phyloP scores from a whole-genome alignment of 2,888 invertebrate species.

The Ypsolopha scabrella region DNA sequence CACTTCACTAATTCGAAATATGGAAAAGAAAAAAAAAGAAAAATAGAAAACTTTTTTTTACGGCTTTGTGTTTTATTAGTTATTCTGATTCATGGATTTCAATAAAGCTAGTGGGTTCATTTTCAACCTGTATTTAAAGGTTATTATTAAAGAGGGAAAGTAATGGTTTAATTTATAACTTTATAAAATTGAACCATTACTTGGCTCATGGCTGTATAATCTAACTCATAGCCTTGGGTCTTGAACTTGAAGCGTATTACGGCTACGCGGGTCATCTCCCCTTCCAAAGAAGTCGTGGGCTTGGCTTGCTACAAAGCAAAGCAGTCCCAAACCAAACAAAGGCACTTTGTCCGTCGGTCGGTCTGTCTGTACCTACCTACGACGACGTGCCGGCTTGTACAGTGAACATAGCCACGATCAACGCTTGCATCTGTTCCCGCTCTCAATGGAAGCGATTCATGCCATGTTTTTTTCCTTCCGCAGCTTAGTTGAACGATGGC shows the following conservation, averaged over 20 bases:
- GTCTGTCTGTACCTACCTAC: too few species aligned
- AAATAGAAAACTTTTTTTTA: too few species aligned
- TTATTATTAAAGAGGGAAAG: too few species aligned
- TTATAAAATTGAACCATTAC: too few species aligned
- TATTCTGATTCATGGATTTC: too few species aligned
- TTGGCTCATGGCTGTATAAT: too few species aligned
- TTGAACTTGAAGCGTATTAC: background rate
- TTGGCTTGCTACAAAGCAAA: background rate
- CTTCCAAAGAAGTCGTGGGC: background rate
- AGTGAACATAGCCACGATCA: background rate
- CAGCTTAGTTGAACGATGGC: conserved; percentile 56
- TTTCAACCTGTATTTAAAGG: too few species aligned
- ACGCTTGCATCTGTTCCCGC: conserved; percentile 25
- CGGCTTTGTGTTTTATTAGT: too few species aligned
- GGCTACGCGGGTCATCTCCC: background rate
- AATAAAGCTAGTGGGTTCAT: too few species aligned
- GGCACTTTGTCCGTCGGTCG: background rate
- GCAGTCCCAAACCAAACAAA: background rate
- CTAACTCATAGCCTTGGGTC: background rate
- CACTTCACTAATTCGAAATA: too few species aligned
- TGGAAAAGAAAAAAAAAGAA: too few species aligned
- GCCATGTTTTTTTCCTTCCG: conserved; percentile 14
- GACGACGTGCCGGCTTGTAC: background rate
- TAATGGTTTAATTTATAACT: too few species aligned
- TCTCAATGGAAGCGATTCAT: conserved; percentile 23